Evolutionary conservation across 2,797 vertebrate genomes (phyloP), one percentile per base, ranked within the genome.

Genomic region (Tapirus indicus): DNA sequence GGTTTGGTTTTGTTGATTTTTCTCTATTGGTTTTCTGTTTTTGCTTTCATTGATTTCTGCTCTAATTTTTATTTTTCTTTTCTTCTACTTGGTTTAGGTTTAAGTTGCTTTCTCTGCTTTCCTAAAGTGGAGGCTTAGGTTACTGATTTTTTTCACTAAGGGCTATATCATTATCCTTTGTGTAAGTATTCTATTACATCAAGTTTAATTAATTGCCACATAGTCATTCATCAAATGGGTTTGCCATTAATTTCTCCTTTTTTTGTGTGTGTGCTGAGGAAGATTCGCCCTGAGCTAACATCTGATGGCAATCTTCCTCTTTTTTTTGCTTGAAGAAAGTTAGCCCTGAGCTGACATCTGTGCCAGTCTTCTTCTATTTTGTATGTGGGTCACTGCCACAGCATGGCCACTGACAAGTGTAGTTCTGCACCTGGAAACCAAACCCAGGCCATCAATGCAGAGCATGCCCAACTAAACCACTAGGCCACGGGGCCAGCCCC

Each of bases 1-100:
- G 17, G 62, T 91, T 91, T 72, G 8, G 38, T 74, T 32, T 83
- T 83, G 58, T 88, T 88, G 27, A 69, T 38, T 71, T 78, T 72
- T 62, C n/a, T 69, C 32, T 49, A 5, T 60, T 86, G 35, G 27
- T 86, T 95, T 75, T 58, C 58, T 88, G 16, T 77, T 94, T 49
- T 18, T 17, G 18, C 13, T 54, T 82, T 68, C 68, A 83, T 35
- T 83, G 49, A 75, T 89, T 94, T 89, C 8, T 89, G 41, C 60
- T 69, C 85, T 58, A 17, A 56, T 32, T 88, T 83, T 88, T 75
- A n/a, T 82, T n/a, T 95, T 85, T 90, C 32, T 58, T 60, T 71
- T 69, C 44, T 32, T 75, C 41, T 62, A 25, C 35, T 86, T 68
- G 18, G 21, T 21, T 77, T 90, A 85, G 21, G 41, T 16, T 79